phyloP scores from a whole-genome alignment of 2,888 invertebrate genomes.

The Leptopilina syphax region DNA sequence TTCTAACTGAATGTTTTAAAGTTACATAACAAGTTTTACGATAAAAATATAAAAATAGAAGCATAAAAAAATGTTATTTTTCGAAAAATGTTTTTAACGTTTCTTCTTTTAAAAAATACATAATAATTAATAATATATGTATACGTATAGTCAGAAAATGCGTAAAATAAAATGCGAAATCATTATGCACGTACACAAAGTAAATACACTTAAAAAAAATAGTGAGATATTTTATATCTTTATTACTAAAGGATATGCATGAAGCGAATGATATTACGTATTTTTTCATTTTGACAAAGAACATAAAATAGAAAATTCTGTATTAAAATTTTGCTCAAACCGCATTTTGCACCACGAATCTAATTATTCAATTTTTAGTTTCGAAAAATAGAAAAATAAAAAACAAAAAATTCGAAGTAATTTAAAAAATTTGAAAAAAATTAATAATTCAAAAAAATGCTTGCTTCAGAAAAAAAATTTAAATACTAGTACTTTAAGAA shows the following conservation, averaged over 20 bases:
- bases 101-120: not conserved
- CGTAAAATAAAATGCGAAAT: not conserved
- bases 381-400: not conserved
- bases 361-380: not conserved
- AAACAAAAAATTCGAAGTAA: not conserved
- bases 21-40: no score
- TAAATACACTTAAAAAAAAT: not conserved
- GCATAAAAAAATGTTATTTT: no score
- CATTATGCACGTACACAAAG: not conserved
- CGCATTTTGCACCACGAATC: not conserved
- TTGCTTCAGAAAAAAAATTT: no score
- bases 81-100: not conserved
- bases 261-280: conserved; percentile 6
- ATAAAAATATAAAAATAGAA: no score
- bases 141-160: not conserved
- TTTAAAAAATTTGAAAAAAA: no score
- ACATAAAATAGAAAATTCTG: not conserved
- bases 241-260: not conserved
- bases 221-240: conserved; percentile 5
- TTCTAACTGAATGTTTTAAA: no score
- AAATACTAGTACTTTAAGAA: no score
- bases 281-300: not conserved
- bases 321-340: not conserved
- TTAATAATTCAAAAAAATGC: no score
- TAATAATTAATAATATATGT: not conserved